A percentile compares a stretch with the other conserved stretches of the same genome.
Evolutionary conservation across 2,113 vertebrate genomes (phyloP).

Genomic region (Petromus typicus): DNA sequence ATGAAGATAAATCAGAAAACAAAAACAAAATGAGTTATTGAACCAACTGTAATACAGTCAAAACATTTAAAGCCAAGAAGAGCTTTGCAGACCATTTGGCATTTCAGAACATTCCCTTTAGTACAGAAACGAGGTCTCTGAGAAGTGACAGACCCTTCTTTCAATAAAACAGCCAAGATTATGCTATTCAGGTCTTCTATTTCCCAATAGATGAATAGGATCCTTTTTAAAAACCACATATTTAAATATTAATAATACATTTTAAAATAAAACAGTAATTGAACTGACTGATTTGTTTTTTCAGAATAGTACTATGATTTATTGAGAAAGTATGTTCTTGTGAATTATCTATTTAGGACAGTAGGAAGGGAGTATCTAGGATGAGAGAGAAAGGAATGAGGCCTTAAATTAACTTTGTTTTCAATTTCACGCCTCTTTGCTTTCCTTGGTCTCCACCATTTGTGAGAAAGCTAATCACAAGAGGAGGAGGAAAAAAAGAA

Average conservation of each 20-base stretch:
- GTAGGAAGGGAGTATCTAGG: slow-evolving; percentile 19
- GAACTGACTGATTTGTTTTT: slow-evolving; percentile 17
- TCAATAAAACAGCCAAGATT: neutral
- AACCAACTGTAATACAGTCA: neutral
- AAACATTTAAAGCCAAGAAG: neutral
- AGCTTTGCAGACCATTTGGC: neutral
- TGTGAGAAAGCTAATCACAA: slow-evolving; percentile 61
- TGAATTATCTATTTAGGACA: neutral
- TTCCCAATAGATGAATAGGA: neutral
- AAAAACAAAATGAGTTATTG: neutral
- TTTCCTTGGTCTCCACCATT: slow-evolving; percentile 24
- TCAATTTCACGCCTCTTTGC: slow-evolving; percentile 76
- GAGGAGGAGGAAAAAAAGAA: neutral
- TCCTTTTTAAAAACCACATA: neutral
- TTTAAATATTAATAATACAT: neutral
- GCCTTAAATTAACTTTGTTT: slow-evolving; percentile 75
- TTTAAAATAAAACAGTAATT: slow-evolving; percentile 39
- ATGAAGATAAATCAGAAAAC: neutral
- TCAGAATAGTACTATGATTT: neutral
- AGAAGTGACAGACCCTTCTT: neutral
- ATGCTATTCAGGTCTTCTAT: neutral
- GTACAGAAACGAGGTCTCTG: neutral
- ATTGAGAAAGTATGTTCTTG: slow-evolving; percentile 12
- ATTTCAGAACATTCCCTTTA: neutral
- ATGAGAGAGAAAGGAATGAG: slow-evolving; percentile 43